phyloP scores from a whole-genome alignment of 2,113 vertebrate species.

The Chloroceryle aenea region DNA sequence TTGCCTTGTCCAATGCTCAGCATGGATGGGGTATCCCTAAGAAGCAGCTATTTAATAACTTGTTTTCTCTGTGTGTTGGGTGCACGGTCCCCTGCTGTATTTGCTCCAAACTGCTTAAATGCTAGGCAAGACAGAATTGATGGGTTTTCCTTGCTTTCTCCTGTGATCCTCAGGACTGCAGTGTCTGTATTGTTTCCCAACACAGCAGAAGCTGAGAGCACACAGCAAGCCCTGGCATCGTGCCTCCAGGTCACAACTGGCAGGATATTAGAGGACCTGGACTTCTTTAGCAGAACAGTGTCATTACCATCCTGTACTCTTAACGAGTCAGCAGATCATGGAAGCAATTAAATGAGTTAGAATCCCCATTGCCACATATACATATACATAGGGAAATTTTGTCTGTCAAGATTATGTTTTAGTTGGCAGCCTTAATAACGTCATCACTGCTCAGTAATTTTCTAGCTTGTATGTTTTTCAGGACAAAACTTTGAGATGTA shows the following conservation, averaged over 20 bases:
- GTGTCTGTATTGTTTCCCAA: neutral
- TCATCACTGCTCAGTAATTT: neutral
- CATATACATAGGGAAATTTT: accelerated
- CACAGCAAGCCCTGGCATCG: neutral
- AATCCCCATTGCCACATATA: neutral
- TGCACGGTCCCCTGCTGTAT: accelerated
- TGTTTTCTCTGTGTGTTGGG: neutral
- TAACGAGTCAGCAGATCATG: neutral
- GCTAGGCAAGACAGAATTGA: neutral
- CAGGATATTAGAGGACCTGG: neutral
- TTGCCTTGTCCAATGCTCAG: neutral
- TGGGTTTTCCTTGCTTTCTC: neutral
- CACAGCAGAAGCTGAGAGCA: neutral
- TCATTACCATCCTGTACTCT: neutral
- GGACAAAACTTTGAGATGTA: neutral
- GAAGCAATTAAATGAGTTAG: neutral
- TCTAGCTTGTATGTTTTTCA: neutral
- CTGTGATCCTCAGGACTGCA: neutral
- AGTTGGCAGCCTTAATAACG: neutral
- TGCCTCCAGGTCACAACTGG: neutral
- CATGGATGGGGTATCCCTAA: neutral
- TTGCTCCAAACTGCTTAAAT: neutral
- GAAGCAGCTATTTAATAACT: neutral
- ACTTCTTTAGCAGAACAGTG: neutral
- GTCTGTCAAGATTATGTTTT: neutral